A percentile compares a stretch with the other conserved stretches of the same genome.
Evolutionary conservation across 2,888 invertebrate genomes (phyloP).

Genomic region (Trilocha varians): DNA sequence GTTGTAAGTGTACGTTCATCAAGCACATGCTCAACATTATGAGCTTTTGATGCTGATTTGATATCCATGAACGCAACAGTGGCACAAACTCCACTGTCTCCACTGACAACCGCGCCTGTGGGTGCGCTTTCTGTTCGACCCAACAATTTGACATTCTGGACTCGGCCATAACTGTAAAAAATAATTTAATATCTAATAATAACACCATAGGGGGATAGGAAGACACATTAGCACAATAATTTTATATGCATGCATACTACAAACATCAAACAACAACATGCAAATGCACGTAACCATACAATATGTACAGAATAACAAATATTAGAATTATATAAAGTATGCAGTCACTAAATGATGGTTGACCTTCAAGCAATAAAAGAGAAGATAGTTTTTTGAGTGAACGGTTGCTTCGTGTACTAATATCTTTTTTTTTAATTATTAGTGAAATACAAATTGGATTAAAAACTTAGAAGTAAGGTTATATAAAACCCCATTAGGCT

Average conservation of each 20-base stretch:
- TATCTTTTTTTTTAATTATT: no score
- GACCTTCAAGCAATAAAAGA: neutral
- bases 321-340: neutral
- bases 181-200: slow-evolving; percentile 14
- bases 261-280: neutral
- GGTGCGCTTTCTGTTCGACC: slow-evolving; percentile 74
- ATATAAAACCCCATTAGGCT: no score
- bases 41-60: slow-evolving; percentile 95
- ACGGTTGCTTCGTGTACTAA: no score
- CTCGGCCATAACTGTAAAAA: slow-evolving; percentile 92
- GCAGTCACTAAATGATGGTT: neutral
- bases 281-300: neutral
- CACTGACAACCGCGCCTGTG: slow-evolving; percentile 62
- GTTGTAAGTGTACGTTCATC: slow-evolving; percentile 91
- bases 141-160: slow-evolving; percentile 96
- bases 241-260: neutral
- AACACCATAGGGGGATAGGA: neutral
- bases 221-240: neutral
- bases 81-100: slow-evolving; percentile 82
- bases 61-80: slow-evolving; percentile 97
- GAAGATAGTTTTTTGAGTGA: no score
- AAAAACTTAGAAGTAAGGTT: no score
- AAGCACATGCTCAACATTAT: slow-evolving; percentile 90
- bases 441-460: no score
- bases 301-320: neutral